Evolutionary conservation across 2,888 invertebrate species (phyloP).

Genomic region (Andricus curvator): DNA sequence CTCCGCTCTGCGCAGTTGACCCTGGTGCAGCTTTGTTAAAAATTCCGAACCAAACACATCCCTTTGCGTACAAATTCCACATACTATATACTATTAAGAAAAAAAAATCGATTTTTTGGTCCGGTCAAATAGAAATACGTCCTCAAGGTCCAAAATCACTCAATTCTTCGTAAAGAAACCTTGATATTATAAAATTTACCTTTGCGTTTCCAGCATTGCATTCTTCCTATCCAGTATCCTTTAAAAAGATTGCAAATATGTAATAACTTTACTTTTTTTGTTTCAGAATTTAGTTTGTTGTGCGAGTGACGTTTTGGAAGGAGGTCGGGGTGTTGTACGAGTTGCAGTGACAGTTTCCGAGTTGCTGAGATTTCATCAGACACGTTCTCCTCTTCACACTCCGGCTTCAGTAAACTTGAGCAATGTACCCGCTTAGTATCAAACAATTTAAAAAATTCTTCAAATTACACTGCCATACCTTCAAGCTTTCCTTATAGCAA

Average conservation of each 20-base stretch:
- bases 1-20: too few relatives aligned
- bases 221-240: background rate
- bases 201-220: background rate
- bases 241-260: conserved; percentile 2
- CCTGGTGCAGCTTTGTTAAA: too few relatives aligned
- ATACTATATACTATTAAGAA: too few relatives aligned
- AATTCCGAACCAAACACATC: too few relatives aligned
- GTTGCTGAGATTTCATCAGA: conserved; percentile 85
- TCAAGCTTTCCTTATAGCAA: background rate
- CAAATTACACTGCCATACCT: background rate
- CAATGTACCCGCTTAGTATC: conserved; percentile 70
- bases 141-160: background rate
- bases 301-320: conserved; percentile 94
- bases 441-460: conserved; percentile 59
- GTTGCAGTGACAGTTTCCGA: conserved; percentile 94
- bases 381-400: conserved; percentile 74
- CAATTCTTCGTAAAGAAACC: background rate
- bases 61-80: too few relatives aligned
- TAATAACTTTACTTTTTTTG: conserved; percentile 54
- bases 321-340: conserved; percentile 92
- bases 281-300: conserved; percentile 94
- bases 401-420: conserved; percentile 59
- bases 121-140: too few relatives aligned
- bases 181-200: background rate
- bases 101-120: too few relatives aligned